These are phyloP conservation scores for Brachirus orientalis DNA, from an alignment of 2,113 vertebrate genomes.

Conservation along the genomic window DNA sequence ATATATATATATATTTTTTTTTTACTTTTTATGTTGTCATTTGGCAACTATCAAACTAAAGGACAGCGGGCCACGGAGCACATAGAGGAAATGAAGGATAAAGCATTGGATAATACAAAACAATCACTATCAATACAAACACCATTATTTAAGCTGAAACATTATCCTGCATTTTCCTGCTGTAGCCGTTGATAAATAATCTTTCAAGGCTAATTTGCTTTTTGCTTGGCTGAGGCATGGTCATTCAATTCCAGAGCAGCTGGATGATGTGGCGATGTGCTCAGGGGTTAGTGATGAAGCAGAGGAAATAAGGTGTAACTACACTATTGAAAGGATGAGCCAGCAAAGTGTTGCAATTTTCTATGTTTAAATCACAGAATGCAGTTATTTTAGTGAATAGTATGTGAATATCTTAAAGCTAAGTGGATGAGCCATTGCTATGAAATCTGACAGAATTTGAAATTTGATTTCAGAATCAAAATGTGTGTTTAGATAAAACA, in stretches of 20 bases:
- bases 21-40: too few species aligned
- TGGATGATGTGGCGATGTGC: conserved; percentile 24
- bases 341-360: background rate
- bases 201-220: conserved; percentile 23
- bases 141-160: conserved; percentile 15
- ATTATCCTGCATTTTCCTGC: conserved; percentile 15
- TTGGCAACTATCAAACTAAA: background rate
- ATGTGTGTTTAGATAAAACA: background rate
- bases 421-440: too few species aligned
- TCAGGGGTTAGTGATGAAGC: conserved; percentile 31
- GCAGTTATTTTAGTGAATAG: background rate
- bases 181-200: conserved; percentile 26
- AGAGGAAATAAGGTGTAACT: conserved; percentile 20
- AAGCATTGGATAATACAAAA: background rate
- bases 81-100: background rate
- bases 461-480: conserved; percentile 2
- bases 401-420: too few species aligned
- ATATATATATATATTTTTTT: too few species aligned
- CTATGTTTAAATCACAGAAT: background rate
- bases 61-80: background rate
- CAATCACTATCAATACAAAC: conserved; percentile 1
- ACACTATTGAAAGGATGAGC: background rate
- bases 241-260: conserved; percentile 10
- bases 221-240: conserved; percentile 19
- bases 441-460: background rate